Conservation (phyloP, 2,113 vertebrate genomes). For the Rallus limicola region DNA sequence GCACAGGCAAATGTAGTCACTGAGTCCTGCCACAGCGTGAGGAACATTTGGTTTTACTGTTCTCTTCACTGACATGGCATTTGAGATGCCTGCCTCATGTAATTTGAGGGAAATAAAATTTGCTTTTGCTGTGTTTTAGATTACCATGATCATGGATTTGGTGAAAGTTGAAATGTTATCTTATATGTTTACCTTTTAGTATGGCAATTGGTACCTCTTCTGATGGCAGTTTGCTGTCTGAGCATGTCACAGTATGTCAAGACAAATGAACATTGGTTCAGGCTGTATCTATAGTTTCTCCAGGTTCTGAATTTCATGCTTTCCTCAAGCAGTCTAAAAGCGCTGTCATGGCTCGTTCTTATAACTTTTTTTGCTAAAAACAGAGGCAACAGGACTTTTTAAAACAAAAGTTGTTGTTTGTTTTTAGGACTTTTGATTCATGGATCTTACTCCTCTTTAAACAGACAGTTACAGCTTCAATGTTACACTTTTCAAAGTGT, state of each 20-base stretch:
- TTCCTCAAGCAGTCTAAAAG: background rate
- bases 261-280: background rate
- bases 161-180: background rate
- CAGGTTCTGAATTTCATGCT: background rate
- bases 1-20: background rate
- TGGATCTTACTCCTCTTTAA: background rate
- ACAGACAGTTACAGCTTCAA: background rate
- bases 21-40: background rate
- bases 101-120: background rate
- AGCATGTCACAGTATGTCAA: background rate
- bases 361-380: background rate
- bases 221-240: background rate
- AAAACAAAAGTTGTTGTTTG: background rate
- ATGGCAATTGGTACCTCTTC: background rate
- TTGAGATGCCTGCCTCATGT: too few species aligned
- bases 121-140: background rate
- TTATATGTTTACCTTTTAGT: too few species aligned
- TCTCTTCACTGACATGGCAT: background rate
- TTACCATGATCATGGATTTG: accelerated
- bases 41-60: background rate
- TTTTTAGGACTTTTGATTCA: background rate
- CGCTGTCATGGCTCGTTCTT: background rate
- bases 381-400: background rate
- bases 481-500: background rate
- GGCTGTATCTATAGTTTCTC: background rate